Evolutionary conservation across 2,113 vertebrate species (phyloP), one percentile per base, ranked within the genome.

Genomic region (Mungos mungo): DNA sequence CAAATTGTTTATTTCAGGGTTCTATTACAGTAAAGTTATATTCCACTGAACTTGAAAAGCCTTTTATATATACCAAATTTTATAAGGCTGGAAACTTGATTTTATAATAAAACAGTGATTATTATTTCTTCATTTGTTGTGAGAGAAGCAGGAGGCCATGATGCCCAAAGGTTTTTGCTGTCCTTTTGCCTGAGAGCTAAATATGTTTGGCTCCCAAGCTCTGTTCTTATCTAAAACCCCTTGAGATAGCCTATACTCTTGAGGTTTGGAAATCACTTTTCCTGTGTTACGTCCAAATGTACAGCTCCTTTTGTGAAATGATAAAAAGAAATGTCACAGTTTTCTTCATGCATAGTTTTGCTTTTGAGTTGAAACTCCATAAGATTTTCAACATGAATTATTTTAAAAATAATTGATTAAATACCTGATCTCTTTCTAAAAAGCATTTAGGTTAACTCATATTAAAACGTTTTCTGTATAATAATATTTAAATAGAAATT

Each of bases 101-200:
- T 80, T 93, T 81, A 50, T 71, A 84, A 66, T 50, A 60, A 68
- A 95, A 38, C 2, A 29, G 3, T 74, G 21, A 54, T 63, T 68
- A 29, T 94, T 57, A 80, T 93, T 89, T 91, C 47, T 66, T 96
- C 27, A 93, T 88, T 88, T 90, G 50, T 66, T 79, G 16, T 79
- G 45, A 88, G 52, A 77, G 38, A 84, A 68, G 16, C 3, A 35
- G 68, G 38, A 90, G 6, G 77, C 63, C 74, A 4, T 31, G 12
- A 14, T 31, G 23, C 50, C 81, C 66, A 76, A 54, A 50, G 5
- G 2, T 25, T 88, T 23, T 80, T 74, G 23, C 21, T 57, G 15
- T 68, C 10, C 52, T 72, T 1, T 69, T 77, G 31, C 65, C 50
- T 45, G 7, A 93, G 27, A 80, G 38, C 23, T 94, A 1, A 27